Evolutionary conservation across 2,113 vertebrate species (phyloP), one percentile per base, ranked within the genome.

Genomic region (Speoplatyrhinus poulsoni): DNA sequence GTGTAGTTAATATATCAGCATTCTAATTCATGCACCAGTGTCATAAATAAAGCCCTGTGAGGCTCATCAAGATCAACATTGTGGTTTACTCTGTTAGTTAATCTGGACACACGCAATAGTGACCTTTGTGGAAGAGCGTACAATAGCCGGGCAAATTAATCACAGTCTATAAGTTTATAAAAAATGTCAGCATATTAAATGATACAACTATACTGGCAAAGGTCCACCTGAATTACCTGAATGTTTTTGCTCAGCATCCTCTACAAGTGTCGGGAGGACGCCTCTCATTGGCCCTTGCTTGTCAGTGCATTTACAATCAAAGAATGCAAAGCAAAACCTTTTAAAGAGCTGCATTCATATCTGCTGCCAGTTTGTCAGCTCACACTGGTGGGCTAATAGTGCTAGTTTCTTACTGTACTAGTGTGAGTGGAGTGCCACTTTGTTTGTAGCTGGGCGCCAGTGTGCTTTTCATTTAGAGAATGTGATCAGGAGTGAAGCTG

Each of bases 301-400:
- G 67, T 32, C 55, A 32, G 49, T 71, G 13, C 47, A 57, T 36
- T 55, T 1, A 8, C 59, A 46, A 64, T 47, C 15, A 60, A 71
- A 60, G 12, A 11, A 8, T 46, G 10, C 46, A 12, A 50, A 68
- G 62, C 16, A 69, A 52, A 71, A 46, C 59, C 47, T 67, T 50
- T 61, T 56, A 56, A n/a, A 65, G 66, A 59, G 0, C 33, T 1
- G 54, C 36, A 26, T 26, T 3, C 2, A 2, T 26, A 26, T 26
- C 26, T 26, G 26, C 26, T 26, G 26, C 26, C 26, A 52, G 60
- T 49, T 54, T 36, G 66, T 72, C 70, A 70, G 52, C 52, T 48
- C 11, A 49, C 66, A 4, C 72, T 69, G 57, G 64, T 75, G 60
- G 16, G 52, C 58, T 78, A 65, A 70, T 62, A 79, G 19, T 57